Evolutionary conservation across 2,113 vertebrate genomes (phyloP).

Genomic region (Azemiops feae): DNA sequence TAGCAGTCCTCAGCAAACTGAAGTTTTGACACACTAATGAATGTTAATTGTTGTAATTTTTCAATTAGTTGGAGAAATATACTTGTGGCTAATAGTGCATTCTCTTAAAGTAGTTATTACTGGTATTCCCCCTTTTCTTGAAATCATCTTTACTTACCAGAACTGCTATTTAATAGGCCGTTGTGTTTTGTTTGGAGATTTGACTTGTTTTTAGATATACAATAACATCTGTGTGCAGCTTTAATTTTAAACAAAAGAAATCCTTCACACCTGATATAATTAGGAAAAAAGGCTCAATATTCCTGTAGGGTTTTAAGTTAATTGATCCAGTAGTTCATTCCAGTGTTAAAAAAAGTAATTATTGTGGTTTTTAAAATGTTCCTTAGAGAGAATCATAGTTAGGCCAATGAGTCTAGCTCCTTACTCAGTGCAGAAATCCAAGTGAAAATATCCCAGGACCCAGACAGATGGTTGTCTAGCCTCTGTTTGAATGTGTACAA

Average conservation of each 20-base stretch:
- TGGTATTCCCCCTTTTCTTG: conserved; percentile 52
- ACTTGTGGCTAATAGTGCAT: conserved; percentile 30
- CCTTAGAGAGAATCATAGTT: background rate
- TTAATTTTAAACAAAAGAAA: background rate
- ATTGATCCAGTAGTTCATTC: background rate
- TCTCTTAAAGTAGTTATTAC: conserved; percentile 44
- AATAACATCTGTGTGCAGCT: background rate
- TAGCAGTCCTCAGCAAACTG: background rate
- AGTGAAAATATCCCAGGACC: background rate
- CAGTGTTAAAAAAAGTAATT: background rate
- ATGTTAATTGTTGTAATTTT: conserved; percentile 19
- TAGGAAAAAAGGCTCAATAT: rapidly evolving
- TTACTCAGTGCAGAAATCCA: background rate
- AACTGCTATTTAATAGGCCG: conserved; percentile 36
- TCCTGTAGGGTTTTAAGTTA: background rate
- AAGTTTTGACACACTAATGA: conserved; percentile 28
- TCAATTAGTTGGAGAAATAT: conserved; percentile 30
- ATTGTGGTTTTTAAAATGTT: background rate
- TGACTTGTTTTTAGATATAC: background rate
- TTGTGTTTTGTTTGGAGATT: background rate
- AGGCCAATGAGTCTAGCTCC: background rate
- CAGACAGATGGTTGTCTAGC: background rate
- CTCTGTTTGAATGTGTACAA: background rate
- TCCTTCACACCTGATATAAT: rapidly evolving
- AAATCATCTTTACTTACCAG: conserved; percentile 30